A percentile compares a stretch with the other conserved stretches of the same genome.
phyloP scores from a whole-genome alignment of 2,113 vertebrate species.

The Petroica traversi region DNA sequence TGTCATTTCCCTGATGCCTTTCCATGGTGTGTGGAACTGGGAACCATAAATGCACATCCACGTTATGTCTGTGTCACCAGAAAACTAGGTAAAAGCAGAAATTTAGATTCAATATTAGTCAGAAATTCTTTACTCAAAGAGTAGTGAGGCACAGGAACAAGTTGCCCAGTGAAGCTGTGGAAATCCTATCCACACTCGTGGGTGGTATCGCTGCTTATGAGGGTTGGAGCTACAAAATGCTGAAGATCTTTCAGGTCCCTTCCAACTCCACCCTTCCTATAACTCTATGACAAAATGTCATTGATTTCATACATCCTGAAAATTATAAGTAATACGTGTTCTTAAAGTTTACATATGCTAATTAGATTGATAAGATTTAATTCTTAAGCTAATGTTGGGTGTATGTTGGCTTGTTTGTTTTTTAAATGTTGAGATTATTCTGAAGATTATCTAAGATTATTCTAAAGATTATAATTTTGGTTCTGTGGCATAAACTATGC shows the following conservation, averaged over 20 bases:
- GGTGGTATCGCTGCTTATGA: accelerated
- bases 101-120: not conserved
- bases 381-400: not conserved
- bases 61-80: not conserved
- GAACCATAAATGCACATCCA: not conserved
- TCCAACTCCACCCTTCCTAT: not conserved
- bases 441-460: not conserved
- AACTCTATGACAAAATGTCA: not conserved
- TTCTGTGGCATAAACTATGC: not conserved
- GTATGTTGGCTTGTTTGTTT: not conserved
- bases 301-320: not conserved
- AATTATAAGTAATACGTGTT: not conserved
- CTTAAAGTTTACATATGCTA: not conserved
- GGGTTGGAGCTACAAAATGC: not conserved
- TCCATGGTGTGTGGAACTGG: not conserved
- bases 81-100: not conserved
- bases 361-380: not conserved
- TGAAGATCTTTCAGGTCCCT: not conserved
- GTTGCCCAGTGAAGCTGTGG: not conserved
- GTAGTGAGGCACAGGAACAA: not conserved
- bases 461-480: not conserved
- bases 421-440: not conserved
- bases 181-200: too few relatives aligned
- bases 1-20: not conserved
- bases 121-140: not conserved